phyloP scores from a whole-genome alignment of 2,113 vertebrate genomes.

The Pogona vitticeps region DNA sequence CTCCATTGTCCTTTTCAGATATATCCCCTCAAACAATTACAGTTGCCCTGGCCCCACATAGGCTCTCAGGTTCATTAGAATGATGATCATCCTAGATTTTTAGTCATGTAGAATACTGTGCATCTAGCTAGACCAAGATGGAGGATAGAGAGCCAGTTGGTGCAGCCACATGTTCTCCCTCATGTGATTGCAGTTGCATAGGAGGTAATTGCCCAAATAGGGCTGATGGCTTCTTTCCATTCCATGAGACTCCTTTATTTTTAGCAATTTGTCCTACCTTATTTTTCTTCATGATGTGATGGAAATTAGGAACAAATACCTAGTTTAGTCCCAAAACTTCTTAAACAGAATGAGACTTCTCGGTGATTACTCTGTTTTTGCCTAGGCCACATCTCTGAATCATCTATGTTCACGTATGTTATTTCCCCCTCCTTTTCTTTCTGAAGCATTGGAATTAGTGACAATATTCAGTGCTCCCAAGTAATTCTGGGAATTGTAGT shows the following conservation, averaged over 20 bases:
- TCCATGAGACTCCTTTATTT: not conserved
- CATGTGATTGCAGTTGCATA: not conserved
- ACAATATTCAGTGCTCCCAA: slow-evolving; percentile 26
- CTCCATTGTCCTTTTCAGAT: not conserved
- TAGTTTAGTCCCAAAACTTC: not conserved
- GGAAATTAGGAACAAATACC: not conserved
- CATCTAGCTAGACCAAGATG: not conserved
- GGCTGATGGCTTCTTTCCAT: not conserved
- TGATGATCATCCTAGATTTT: not conserved
- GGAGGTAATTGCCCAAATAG: not conserved
- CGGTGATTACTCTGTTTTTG: not conserved
- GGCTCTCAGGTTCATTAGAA: not conserved
- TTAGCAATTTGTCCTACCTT: not conserved
- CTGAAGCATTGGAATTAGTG: slow-evolving; percentile 14
- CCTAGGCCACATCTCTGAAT: not conserved
- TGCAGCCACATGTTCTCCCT: too few relatives aligned
- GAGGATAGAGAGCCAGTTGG: not conserved
- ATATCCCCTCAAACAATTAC: not conserved
- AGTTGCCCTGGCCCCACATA: not conserved
- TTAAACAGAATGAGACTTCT: not conserved
- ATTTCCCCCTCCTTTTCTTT: not conserved
- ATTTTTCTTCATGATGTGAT: not conserved
- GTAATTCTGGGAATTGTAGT: too few relatives aligned
- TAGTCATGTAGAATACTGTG: not conserved
- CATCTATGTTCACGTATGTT: not conserved